A percentile compares a stretch with the other conserved stretches of the same genome.
Evolutionary conservation across 2,113 vertebrate genomes (phyloP).

Genomic region (Prietella phreatophila): DNA sequence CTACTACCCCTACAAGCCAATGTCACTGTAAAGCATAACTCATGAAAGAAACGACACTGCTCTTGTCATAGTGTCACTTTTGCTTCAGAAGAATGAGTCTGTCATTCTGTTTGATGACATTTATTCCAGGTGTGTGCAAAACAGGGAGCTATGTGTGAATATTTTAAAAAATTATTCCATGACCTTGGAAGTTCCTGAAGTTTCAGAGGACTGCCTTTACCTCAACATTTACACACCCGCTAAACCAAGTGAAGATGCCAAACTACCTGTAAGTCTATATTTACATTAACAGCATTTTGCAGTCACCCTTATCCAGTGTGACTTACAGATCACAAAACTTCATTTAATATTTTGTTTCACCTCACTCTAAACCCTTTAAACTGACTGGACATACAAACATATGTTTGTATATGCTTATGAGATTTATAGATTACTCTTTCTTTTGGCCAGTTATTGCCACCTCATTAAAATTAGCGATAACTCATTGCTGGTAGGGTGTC

Average conservation of each 20-base stretch:
- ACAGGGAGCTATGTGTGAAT: rapidly evolving
- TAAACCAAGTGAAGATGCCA: slow-evolving; percentile 56
- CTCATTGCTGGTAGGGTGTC: not conserved
- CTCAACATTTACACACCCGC: slow-evolving; percentile 74
- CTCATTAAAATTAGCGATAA: not conserved
- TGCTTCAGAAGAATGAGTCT: not conserved
- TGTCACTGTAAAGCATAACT: not conserved
- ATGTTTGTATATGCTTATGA: not conserved
- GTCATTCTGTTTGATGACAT: not conserved
- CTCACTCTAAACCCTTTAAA: not conserved
- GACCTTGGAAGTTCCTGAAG: slow-evolving; percentile 48
- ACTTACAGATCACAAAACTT: not conserved
- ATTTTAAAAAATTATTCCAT: rapidly evolving
- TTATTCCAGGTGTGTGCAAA: slow-evolving; percentile 68
- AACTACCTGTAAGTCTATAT: slow-evolving; percentile 69
- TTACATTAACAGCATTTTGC: not conserved
- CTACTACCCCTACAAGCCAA: no score
- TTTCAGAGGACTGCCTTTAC: slow-evolving; percentile 77
- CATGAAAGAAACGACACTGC: not conserved
- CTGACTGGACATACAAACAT: not conserved
- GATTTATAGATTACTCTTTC: not conserved
- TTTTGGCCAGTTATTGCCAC: not conserved
- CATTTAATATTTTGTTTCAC: not conserved
- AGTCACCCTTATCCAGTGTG: not conserved
- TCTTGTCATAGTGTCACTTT: not conserved